Base-by-base conservation (phyloP, 92 coral and sea anemone species). In the Epizoanthus rinbou region DNA sequence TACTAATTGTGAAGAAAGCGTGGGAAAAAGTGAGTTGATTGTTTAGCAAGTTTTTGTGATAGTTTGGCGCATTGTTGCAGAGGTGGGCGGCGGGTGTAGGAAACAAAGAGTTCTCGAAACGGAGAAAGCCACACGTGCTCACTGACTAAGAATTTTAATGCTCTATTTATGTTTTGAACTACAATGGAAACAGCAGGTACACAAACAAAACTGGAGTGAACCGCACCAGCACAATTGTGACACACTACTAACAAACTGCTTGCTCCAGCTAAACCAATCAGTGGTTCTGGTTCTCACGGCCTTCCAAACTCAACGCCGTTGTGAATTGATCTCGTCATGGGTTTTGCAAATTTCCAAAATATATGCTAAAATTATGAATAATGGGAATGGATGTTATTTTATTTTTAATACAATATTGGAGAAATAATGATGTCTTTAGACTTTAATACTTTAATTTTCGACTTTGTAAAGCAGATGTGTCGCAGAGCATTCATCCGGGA, bases 21-120 rank as follows among this genome's bases (percentile, higher is more conserved):
- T 89, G 92, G 92, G 89, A 89, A 89, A 85, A 87, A 85, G 57
- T 24, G 70, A 39, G 45, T 79, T 31, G 57, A 80, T 89, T 89
- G 89, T 89, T 53, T 41, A 6, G 52, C 59, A 76, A 19, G 69
- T 35, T 76, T 19, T 15, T 16, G 17, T 54, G 57, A 70, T 10
- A 54, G 50, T 52, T 21, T 3, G 56, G 68, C 31, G 22, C 28
- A 76, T 76, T 76, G 81, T 76, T 37, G n/a, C 19, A 18, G 22
- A 37, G 52, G 50, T 62, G 41, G 56, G 52, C 39, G 81, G 81
- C 81, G 81, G 69, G 68, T 76, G 81, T 25, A 57, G 54, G 3
- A 19, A 21, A 50, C 25, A 33, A 76, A 41, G 68, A 24, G 13
- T 28, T 54, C 53, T 75, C 37, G 52, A 75, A 33, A 47, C 69